Base-by-base conservation (phyloP, 2,113 vertebrate genomes). In the Engraulis encrasicolus region DNA sequence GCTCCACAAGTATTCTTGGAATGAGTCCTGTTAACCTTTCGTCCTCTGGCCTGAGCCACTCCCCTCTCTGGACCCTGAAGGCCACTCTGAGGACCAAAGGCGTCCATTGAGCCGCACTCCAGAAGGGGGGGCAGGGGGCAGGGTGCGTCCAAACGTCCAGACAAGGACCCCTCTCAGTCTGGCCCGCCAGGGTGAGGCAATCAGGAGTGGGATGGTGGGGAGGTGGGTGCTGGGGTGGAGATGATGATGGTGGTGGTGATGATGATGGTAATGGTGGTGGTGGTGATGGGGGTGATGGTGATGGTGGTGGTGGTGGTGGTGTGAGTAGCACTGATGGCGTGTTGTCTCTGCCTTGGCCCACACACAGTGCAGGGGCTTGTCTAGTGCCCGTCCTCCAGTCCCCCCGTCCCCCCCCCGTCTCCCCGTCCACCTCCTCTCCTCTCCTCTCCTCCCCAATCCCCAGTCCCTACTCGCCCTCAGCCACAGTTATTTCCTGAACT, bases 331-430 rank as follows among this genome's bases (percentile, higher is more conserved):
- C 66, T 74, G 66, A 71, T 27, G 27, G 31, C 27, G 66, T 74
- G 66, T 74, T 74, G 66, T 74, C 66, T 74, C 66, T 34, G 12
- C 17, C 23, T 74, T 74, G 66, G 66, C 66, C 66, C 66, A 74
- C 66, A 74, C 66, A 74, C 66, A 74, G 66, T 74, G 66, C 66
- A 74, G 66, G 66, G 66, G 66, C 17, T 74, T 74, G 66, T 74
- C 66, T 74, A 23, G 66, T 74, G 66, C 66, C 31, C 66, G 66
- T 11, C 66, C 27, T 31, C 66, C 66, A n/a, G n/a, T n/a, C n/a
- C n/a, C n/a, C n/a, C n/a, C n/a, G n/a, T n/a, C n/a, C n/a, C n/a
- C n/a, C n/a, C n/a, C n/a, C n/a, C n/a, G n/a, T n/a, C n/a, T n/a
- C n/a, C n/a, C n/a, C n/a, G n/a, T n/a, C n/a, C n/a, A n/a, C n/a